Percentiles rank a stretch among this genome's conserved stretches.
phyloP scores from a whole-genome alignment of 2,113 vertebrate species.

The Bubalus kerabau region DNA sequence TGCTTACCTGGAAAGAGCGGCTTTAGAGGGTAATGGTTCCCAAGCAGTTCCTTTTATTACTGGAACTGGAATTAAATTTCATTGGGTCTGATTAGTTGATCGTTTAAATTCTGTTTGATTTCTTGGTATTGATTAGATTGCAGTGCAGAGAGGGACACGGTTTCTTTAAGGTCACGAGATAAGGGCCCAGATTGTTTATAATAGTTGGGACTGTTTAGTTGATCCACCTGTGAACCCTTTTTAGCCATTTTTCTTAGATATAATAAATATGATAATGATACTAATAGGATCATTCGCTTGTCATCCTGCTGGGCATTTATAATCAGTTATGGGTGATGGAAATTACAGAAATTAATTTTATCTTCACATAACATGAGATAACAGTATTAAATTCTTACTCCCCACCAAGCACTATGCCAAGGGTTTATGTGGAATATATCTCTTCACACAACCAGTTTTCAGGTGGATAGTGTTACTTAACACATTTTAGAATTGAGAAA shows the following conservation, averaged over 20 bases:
- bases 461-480: background rate
- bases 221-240: background rate
- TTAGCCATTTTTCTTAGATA: background rate
- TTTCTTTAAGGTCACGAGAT: background rate
- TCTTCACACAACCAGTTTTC: background rate
- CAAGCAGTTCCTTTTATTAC: background rate
- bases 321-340: background rate
- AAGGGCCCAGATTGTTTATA: background rate
- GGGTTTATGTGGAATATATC: background rate
- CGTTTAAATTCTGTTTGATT: background rate
- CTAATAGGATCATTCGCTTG: background rate
- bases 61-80: background rate
- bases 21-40: background rate
- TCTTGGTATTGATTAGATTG: background rate
- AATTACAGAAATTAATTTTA: background rate
- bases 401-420: background rate
- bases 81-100: background rate
- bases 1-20: background rate
- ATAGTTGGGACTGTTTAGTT: background rate
- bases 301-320: background rate
- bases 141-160: background rate
- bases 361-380: background rate
- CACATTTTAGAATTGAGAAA: slow-evolving; percentile 7
- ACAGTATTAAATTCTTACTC: background rate
- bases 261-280: background rate